A percentile compares a stretch with the other conserved stretches of the same genome.
These are phyloP conservation scores for Alsophila aescularia DNA, from an alignment of 2,888 invertebrate species.

Conservation along the genomic window DNA sequence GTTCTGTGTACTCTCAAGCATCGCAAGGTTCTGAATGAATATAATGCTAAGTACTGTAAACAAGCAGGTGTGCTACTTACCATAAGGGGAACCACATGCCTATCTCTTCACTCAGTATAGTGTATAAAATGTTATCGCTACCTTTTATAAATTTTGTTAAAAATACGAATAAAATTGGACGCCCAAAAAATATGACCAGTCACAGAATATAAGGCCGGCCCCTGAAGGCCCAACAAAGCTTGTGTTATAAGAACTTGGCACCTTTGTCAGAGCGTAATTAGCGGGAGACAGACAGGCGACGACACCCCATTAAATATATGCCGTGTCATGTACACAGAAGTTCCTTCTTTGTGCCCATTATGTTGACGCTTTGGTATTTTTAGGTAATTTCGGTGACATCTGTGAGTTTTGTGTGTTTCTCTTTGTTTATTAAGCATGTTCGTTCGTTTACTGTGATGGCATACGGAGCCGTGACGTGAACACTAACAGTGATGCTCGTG, in stretches of 20 bases:
- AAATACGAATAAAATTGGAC: neutral
- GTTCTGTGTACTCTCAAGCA: too few relatives aligned
- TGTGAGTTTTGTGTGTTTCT: neutral
- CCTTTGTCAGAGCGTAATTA: conserved; percentile 29
- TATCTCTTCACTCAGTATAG: too few relatives aligned
- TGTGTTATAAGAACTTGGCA: conserved; percentile 14
- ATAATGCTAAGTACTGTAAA: too few relatives aligned
- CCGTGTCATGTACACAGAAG: conserved; percentile 11
- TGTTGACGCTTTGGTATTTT: conserved; percentile 10
- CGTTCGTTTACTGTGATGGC: too few relatives aligned
- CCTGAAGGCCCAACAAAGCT: neutral
- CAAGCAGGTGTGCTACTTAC: too few relatives aligned
- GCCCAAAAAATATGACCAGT: conserved; percentile 1
- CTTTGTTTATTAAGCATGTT: too few relatives aligned
- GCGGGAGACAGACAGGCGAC: conserved; percentile 12
- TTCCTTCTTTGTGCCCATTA: conserved; percentile 6
- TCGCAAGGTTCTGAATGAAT: too few relatives aligned
- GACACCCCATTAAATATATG: conserved; percentile 27
- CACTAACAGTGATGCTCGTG: too few relatives aligned
- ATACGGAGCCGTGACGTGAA: too few relatives aligned
- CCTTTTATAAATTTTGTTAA: neutral
- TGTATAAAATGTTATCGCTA: too few relatives aligned
- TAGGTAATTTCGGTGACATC: neutral
- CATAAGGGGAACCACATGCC: too few relatives aligned
- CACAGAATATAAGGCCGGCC: conserved; percentile 1